phyloP scores from a whole-genome alignment of 2,797 vertebrate species.

The Antrozous pallidus region DNA sequence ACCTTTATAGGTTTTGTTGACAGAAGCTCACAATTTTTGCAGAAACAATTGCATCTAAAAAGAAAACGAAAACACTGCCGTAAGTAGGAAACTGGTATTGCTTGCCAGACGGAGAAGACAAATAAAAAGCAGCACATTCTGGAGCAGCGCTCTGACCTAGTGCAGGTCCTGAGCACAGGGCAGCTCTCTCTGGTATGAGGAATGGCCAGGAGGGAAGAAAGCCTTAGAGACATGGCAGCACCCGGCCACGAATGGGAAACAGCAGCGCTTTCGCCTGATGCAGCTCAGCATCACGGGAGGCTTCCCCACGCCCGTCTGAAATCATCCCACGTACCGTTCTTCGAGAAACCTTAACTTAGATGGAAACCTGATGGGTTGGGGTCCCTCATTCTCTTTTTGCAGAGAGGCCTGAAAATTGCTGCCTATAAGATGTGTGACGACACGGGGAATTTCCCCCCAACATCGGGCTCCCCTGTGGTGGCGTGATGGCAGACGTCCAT shows the following conservation, averaged over 20 bases:
- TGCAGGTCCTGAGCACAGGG: fast-evolving
- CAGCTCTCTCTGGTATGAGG: neutral
- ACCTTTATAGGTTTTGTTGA: neutral
- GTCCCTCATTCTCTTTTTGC: neutral
- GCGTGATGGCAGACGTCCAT: neutral
- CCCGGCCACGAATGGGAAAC: neutral
- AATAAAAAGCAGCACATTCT: neutral
- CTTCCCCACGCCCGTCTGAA: fast-evolving
- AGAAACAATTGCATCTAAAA: neutral
- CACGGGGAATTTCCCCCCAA: neutral
- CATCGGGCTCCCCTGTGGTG: neutral
- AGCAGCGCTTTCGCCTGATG: neutral
- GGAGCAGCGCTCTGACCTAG: fast-evolving
- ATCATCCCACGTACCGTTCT: neutral
- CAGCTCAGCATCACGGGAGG: fast-evolving
- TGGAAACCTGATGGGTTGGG: neutral
- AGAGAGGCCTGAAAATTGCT: neutral
- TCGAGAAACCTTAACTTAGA: neutral
- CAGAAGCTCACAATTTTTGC: neutral
- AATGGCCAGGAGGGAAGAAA: neutral
- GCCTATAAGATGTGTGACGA: neutral
- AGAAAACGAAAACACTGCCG: neutral
- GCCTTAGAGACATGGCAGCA: neutral
- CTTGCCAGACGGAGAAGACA: constrained; percentile 6
- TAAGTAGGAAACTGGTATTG: neutral